These are phyloP conservation scores for Ochotona princeps DNA, from an alignment of 2,113 vertebrate species.

Conservation along the genomic window DNA sequence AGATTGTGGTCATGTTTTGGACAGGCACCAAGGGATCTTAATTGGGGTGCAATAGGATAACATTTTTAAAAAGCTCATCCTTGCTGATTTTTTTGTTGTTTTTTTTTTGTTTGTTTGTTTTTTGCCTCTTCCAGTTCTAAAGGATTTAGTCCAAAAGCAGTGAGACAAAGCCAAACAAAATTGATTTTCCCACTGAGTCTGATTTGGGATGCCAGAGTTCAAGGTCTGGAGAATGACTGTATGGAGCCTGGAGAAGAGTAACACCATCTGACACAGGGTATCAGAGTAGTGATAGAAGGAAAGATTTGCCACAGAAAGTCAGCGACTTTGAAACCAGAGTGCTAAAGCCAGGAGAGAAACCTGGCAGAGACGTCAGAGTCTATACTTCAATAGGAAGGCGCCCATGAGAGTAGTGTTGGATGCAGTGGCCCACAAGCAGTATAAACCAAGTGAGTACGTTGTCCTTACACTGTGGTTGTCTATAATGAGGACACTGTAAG, in stretches of 20 bases:
- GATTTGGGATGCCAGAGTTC: neutral
- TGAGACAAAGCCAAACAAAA: neutral
- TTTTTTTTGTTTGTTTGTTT: neutral
- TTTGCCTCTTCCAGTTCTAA: neutral
- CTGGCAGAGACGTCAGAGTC: neutral
- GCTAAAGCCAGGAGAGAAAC: neutral
- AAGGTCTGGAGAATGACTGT: neutral
- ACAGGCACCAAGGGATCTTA: neutral
- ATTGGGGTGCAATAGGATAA: neutral
- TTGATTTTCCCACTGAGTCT: accelerated
- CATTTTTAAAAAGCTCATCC: conserved; percentile 9
- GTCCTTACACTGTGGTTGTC: neutral
- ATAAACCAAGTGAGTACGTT: neutral
- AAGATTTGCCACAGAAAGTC: neutral
- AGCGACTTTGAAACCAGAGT: neutral
- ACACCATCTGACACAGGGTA: neutral
- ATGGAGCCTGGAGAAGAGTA: neutral
- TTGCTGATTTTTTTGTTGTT: neutral
- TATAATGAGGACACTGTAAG: neutral
- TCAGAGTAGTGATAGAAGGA: neutral
- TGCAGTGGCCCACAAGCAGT: no score
- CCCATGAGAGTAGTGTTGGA: accelerated
- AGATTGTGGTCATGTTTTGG: neutral
- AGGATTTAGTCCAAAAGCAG: neutral
- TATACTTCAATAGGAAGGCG: neutral